phyloP scores from a whole-genome alignment of 2,113 vertebrate genomes.

The Hirundichthys speculiger region DNA sequence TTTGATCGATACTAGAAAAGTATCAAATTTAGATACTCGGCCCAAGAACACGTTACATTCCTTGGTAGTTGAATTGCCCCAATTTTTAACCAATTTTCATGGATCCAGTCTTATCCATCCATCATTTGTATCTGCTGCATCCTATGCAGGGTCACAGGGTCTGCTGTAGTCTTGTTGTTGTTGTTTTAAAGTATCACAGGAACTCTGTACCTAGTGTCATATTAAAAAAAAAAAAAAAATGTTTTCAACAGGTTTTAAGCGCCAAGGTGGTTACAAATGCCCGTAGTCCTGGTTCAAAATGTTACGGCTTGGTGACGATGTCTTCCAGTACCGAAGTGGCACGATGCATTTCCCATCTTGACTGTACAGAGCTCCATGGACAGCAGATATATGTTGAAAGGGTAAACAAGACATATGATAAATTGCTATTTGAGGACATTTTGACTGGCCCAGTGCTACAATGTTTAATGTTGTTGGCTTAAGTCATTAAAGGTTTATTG shows the following conservation, averaged over 20 bases:
- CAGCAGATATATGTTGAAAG: constrained; percentile 97
- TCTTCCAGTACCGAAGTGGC: constrained; percentile 92
- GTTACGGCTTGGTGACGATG: constrained; percentile 97
- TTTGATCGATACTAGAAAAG: no score
- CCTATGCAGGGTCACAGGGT: no score
- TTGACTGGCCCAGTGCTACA: background rate
- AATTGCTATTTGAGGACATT: background rate
- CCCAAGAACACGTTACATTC: no score
- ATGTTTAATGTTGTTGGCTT: background rate
- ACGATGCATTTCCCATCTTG: constrained; percentile 92
- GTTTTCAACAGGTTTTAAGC: constrained; percentile 86
- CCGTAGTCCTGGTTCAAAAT: constrained; percentile 95
- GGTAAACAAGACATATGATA: constrained; percentile 74
- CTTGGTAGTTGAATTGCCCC: no score
- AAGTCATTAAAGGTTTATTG: background rate
- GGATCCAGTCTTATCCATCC: no score
- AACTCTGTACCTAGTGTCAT: background rate
- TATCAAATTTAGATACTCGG: no score
- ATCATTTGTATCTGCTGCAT: no score
- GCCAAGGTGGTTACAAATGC: constrained; percentile 98
- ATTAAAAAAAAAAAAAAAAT: no score
- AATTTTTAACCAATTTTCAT: no score
- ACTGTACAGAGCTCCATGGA: constrained; percentile 94
- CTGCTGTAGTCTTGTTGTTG: no score
- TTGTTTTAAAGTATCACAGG: background rate